Base-by-base conservation (phyloP, 37 sponge, comb jelly and placozoan genomes). In the Chondrilla cf. caribensis region DNA sequence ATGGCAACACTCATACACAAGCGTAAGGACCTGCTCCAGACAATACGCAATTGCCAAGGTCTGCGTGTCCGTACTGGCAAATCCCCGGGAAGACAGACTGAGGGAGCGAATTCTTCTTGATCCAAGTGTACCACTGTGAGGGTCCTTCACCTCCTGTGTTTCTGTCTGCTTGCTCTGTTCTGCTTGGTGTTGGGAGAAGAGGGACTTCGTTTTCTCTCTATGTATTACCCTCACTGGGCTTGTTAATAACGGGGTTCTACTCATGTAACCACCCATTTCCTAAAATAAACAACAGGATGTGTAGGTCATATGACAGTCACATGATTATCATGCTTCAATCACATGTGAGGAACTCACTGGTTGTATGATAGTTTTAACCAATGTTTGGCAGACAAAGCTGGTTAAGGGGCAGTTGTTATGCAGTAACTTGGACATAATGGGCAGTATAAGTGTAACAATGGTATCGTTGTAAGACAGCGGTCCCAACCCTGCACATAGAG, bases 1-100 rank as follows among this genome's bases (percentile, higher is more conserved):
- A 43, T 42, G 76, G 76, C 76, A 73, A 39, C 76, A 73, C 76
- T 73, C 44, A 24, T 73, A 42, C 41, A 73, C 44, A 40, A 73
- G 76, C 41, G 25, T 38, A 15, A 73, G 44, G 42, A 73, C 36
- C 43, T 73, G 76, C 43, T 73, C 76, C 19, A 22, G 41, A 37
- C 41, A 73, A 15, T 73, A 73, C 2, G 25, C 41, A 2, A 39
- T 73, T 21, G 76, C 41, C 42, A 73, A 15, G 44, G 38, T 73
- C 43, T 73, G 44, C 15, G 44, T 73, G 44, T 73, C 76, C n/a
- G 43, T 24, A 25, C 25, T 42, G 44, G 44, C 44, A 39, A 43
- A 42, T n/a, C 44, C 76, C 1, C 76, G 41, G 19, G 76, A 73
- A 37, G 76, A 40, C 2, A 73, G 44, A 39, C 76, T 73, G 44